Percentiles rank a stretch among this genome's conserved stretches.
Evolutionary conservation across 2,797 vertebrate species (phyloP).

Genomic region (Potorous gilbertii): DNA sequence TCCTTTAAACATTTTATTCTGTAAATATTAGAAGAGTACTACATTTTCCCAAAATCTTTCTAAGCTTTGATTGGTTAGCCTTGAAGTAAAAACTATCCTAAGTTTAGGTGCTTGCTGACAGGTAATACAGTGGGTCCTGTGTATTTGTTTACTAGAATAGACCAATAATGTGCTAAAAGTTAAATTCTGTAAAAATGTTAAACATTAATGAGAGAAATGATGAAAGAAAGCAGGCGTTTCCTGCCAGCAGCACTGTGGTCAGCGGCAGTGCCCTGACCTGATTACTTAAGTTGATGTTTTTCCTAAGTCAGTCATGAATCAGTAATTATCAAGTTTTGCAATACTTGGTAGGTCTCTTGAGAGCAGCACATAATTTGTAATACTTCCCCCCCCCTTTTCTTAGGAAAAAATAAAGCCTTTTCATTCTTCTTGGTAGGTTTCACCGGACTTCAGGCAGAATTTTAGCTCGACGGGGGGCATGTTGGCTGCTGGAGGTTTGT

Average conservation of each 20-base stretch:
- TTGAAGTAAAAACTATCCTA: conserved; percentile 55
- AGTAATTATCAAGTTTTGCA: conserved; percentile 88
- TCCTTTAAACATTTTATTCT: conserved; percentile 50
- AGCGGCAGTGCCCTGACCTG: conserved; percentile 84
- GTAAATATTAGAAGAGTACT: neutral
- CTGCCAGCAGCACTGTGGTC: conserved; percentile 84
- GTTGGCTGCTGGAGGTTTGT: conserved; percentile 41
- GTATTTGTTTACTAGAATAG: conserved; percentile 75
- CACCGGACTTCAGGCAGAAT: conserved; percentile 64
- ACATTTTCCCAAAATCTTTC: conserved; percentile 36
- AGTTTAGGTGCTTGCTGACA: conserved; percentile 56
- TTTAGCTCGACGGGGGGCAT: conserved; percentile 43
- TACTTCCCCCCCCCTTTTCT: conserved; percentile 72
- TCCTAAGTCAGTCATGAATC: conserved; percentile 87
- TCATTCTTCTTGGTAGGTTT: conserved; percentile 62
- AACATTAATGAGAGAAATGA: conserved; percentile 82
- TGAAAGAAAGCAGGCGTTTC: conserved; percentile 76
- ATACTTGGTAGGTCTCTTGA: conserved; percentile 83
- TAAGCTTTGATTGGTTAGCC: neutral
- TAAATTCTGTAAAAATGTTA: conserved; percentile 80
- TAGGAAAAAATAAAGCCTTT: conserved; percentile 51
- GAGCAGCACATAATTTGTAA: conserved; percentile 84
- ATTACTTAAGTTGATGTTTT: conserved; percentile 88
- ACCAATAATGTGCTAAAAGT: conserved; percentile 78
- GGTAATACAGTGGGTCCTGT: conserved; percentile 63